A percentile compares a stretch with the other conserved stretches of the same genome.
Evolutionary conservation across 2,888 invertebrate species (phyloP).

Genomic region (Sinhomidia bicolor): DNA sequence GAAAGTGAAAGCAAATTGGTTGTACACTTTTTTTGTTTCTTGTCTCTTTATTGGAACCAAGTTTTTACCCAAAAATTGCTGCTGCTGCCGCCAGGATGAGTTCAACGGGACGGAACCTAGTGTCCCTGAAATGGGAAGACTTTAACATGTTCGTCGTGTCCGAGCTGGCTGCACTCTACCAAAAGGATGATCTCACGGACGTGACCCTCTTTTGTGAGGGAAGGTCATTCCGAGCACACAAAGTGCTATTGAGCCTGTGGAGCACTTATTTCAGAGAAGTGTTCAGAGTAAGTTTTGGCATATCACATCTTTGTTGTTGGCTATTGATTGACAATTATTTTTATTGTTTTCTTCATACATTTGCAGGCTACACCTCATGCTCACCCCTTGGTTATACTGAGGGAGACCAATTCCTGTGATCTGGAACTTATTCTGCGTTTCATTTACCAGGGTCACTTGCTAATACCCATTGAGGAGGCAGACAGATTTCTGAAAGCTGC

Average conservation of each 20-base stretch:
- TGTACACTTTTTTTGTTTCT: too few species aligned
- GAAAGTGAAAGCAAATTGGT: neutral
- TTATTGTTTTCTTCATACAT: too few species aligned
- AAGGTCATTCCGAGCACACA: constrained; percentile 75
- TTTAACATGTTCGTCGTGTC: constrained; percentile 73
- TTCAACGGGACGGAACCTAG: constrained; percentile 65
- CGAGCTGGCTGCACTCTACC: constrained; percentile 68
- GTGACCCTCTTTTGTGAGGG: constrained; percentile 74
- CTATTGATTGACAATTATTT: too few species aligned
- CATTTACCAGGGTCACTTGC: constrained; percentile 76
- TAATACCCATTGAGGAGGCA: constrained; percentile 74
- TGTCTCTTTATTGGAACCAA: neutral
- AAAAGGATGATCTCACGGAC: constrained; percentile 76
- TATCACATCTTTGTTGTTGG: too few species aligned
- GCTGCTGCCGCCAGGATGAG: constrained; percentile 53
- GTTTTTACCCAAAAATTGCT: neutral
- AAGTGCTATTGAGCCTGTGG: constrained; percentile 73
- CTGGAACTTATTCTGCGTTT: constrained; percentile 74
- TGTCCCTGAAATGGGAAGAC: constrained; percentile 75
- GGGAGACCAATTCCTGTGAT: constrained; percentile 71
- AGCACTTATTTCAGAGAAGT: constrained; percentile 74
- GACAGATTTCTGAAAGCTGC: constrained; percentile 76
- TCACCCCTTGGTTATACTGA: constrained; percentile 71
- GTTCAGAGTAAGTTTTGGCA: constrained; percentile 66
- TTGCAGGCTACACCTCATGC: constrained; percentile 65